These are phyloP conservation scores for Melanaphis sacchari DNA, from an alignment of 1,140 invertebrate species.

Conservation along the genomic window DNA sequence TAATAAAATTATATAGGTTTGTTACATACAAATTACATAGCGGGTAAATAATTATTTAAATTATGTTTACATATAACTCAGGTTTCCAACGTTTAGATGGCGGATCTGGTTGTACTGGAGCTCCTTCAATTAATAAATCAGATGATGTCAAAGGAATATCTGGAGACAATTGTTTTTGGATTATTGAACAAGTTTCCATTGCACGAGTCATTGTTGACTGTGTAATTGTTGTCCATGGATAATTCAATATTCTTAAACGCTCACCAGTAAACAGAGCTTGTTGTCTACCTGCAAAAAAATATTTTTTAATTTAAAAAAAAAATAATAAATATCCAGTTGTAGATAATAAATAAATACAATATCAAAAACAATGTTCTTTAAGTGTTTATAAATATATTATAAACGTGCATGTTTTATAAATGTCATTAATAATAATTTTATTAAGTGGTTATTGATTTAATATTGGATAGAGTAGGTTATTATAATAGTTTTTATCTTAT, in stretches of 20 bases:
- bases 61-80: constrained; percentile 73
- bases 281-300: constrained; percentile 69
- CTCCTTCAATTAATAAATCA: constrained; percentile 89
- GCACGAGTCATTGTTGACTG: constrained; percentile 92
- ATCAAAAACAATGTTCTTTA: background rate
- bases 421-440: no score
- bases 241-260: constrained; percentile 75
- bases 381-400: background rate
- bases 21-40: background rate
- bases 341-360: background rate
- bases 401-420: background rate
- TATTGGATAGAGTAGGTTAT: background rate
- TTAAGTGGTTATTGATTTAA: background rate
- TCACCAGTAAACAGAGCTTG: constrained; percentile 86
- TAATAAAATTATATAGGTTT: background rate
- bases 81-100: constrained; percentile 85
- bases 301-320: background rate
- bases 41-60: background rate
- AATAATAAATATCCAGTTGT: background rate
- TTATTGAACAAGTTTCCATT: constrained; percentile 63
- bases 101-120: constrained; percentile 94
- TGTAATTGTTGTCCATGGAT: constrained; percentile 80
- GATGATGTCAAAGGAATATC: constrained; percentile 70
- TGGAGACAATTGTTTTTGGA: constrained; percentile 58
- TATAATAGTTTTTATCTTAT: background rate